Base-by-base conservation (phyloP, 2,113 vertebrate genomes). In the Chaetops frenatus region DNA sequence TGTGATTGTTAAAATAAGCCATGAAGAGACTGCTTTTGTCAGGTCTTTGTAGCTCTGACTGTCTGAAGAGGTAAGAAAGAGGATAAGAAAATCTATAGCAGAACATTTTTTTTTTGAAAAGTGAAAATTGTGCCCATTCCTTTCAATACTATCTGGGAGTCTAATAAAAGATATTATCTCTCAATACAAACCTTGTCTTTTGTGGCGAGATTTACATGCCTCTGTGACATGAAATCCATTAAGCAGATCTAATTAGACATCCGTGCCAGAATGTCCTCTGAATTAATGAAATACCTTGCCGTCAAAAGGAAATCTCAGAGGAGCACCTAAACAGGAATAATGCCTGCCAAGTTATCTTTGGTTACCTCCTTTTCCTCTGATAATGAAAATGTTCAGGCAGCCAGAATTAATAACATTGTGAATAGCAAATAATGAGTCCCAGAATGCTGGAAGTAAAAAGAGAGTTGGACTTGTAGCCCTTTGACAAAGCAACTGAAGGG, bases 331-430 rank as follows among this genome's bases (percentile, higher is more conserved):
- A 81, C 0, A 12, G 95, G 88, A 95, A 92, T 90, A 85, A 92
- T 93, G 86, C 88, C 48, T 1, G 6, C 47, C 76, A 94, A 74
- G 81, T 92, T 96, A 94, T 95, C 88, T 86, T 96, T 92, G 83
- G 80, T 95, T 97, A 85, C 83, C 88, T 97, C 54, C 77, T 94
- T 94, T 90, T 86, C 35, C 77, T 95, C 86, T 94, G 70, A 84
- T 94, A 97, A 96, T 96, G 94, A 96, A 96, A 97, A 97, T 84
- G 81, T 91, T 92, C 94, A 91, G 72, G 80, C 96, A 97, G 60
- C 56, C 76, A 95, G 90, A 95, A 96, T 96, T 96, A 96, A 94
- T 93, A 95, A 77, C 65, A 65, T 33, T 0, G 0, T 86, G 76
- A 90, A 94, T 86, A 44, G 70, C 73, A 93, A 94, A 91, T 94